Percentiles rank a stretch among this genome's conserved stretches.
These are phyloP conservation scores for Addax nasomaculatus DNA, from an alignment of 2,113 vertebrate genomes.

Conservation along the genomic window DNA sequence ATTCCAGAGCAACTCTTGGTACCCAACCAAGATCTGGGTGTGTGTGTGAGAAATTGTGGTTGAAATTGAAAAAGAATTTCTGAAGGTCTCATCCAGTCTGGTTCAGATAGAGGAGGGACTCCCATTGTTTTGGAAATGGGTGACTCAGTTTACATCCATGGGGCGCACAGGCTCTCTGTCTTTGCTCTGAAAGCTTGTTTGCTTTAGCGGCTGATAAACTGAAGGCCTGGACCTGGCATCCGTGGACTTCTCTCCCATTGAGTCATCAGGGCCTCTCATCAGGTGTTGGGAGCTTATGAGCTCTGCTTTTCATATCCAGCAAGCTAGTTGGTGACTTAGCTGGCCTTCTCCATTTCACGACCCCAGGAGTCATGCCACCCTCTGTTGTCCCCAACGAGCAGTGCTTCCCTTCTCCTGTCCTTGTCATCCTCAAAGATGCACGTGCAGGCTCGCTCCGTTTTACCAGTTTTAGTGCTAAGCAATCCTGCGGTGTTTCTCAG, in stretches of 20 bases:
- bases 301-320: neutral
- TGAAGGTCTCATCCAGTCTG: neutral
- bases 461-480: neutral
- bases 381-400: neutral
- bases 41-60: neutral
- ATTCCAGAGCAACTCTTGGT: constrained; percentile 12
- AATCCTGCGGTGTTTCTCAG: neutral
- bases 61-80: neutral
- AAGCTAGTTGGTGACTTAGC: neutral
- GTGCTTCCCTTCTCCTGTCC: neutral
- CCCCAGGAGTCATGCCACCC: neutral
- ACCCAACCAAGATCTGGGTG: neutral
- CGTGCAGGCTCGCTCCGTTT: neutral
- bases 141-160: neutral
- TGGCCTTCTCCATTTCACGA: neutral
- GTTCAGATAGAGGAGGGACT: neutral
- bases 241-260: neutral
- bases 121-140: neutral
- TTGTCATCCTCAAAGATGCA: neutral
- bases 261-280: neutral
- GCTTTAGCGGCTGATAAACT: neutral
- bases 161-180: neutral
- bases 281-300: neutral
- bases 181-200: neutral
- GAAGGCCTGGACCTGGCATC: neutral